Conservation (phyloP, 1,140 invertebrate species). For the Oppia nitens region DNA sequence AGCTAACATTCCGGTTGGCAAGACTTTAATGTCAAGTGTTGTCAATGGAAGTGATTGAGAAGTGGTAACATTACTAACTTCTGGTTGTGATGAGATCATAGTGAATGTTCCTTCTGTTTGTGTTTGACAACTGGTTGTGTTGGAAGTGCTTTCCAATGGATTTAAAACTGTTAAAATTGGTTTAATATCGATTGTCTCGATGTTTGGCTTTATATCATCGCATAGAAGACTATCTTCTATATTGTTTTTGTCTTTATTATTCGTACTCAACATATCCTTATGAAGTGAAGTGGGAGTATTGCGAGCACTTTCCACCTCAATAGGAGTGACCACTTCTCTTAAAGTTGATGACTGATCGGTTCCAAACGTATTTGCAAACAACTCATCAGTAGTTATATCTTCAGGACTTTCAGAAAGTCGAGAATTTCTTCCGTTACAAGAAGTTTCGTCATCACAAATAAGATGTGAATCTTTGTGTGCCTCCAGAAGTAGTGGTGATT, state of each 20-base stretch:
- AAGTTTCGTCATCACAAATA: conserved; percentile 9
- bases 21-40: conserved; percentile 7
- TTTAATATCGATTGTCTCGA: background rate
- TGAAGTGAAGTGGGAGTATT: background rate
- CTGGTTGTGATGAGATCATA: background rate
- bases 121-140: background rate
- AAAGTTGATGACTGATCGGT: background rate
- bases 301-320: conserved; percentile 3
- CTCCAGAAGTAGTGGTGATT: conserved; percentile 9
- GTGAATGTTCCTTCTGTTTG: background rate
- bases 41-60: background rate
- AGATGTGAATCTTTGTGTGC: conserved; percentile 4
- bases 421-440: conserved; percentile 3
- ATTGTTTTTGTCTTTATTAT: background rate
- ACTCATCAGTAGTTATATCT: conserved; percentile 3
- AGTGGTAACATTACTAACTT: background rate
- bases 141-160: background rate
- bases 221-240: background rate
- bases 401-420: conserved; percentile 6
- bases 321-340: conserved; percentile 2
- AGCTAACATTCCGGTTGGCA: conserved; percentile 9
- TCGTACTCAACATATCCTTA: background rate
- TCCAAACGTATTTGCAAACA: conserved; percentile 4
- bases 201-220: background rate
- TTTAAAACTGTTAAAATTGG: background rate